Conservation (phyloP, 2,888 invertebrate species). For the Galeruca laticollis region DNA sequence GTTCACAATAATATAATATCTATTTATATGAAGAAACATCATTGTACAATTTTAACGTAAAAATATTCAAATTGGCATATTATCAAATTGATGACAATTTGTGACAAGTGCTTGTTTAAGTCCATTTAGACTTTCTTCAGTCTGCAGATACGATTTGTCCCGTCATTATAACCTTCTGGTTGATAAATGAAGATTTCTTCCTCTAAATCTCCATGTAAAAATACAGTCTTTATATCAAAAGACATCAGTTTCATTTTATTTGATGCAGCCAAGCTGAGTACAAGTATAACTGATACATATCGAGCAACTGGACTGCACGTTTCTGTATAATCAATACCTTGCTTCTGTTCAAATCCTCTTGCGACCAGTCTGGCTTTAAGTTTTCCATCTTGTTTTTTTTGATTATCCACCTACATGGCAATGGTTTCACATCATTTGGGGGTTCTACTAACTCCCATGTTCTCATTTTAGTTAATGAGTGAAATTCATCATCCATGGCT, state of each 20-base stretch:
- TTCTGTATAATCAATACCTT: too few relatives aligned
- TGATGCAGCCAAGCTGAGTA: conserved; percentile 42
- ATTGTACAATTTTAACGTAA: too few relatives aligned
- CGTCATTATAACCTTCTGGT: conserved; percentile 39
- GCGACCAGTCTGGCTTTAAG: conserved; percentile 52
- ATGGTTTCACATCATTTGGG: conserved; percentile 44
- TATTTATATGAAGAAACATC: too few relatives aligned
- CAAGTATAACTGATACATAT: conserved; percentile 19
- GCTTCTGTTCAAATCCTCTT: conserved; percentile 52
- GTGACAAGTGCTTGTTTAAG: conserved; percentile 57
- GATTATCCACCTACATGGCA: too few relatives aligned
- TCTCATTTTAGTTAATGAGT: conserved; percentile 47
- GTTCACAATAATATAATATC: too few relatives aligned
- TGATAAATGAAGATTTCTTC: too few relatives aligned
- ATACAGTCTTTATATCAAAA: conserved; percentile 53
- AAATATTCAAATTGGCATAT: too few relatives aligned
- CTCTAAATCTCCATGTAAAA: too few relatives aligned
- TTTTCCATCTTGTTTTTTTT: conserved; percentile 48
- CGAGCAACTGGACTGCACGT: conserved; percentile 31
- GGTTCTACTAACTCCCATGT: conserved; percentile 51
- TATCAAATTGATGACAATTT: too few relatives aligned
- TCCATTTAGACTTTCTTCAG: conserved; percentile 29
- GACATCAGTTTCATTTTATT: conserved; percentile 49
- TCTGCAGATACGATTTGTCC: conserved; percentile 19
- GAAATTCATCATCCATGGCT: conserved; percentile 49